Base-by-base conservation (phyloP, 1,140 invertebrate genomes). In the Pogonus chalceus region DNA sequence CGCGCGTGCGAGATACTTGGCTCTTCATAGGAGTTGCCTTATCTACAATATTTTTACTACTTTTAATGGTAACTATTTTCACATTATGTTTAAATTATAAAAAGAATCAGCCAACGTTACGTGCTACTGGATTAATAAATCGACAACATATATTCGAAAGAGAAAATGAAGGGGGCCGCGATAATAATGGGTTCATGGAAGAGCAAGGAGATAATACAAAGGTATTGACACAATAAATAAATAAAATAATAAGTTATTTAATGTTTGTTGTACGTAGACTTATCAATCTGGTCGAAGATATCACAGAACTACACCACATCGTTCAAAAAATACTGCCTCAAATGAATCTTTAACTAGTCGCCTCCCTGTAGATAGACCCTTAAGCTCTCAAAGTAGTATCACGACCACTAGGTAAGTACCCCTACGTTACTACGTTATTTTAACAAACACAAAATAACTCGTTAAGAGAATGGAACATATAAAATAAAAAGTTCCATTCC, bases 31-130 rank as follows among this genome's bases (percentile, higher is more conserved):
- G 79, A 2, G 77, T 77, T 2, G 79, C 77, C 1, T 70, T 79
- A 18, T 72, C 79, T 3, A 79, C 79, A 0, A 58, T 87, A 0
- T 62, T 85, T 10, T 61, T 88, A 0, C 58, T 89, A 46, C 63
- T 83, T 1, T 63, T 87, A 1, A 60, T 87, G 1, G 58, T 86
- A 1, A 70, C 74, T 0, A 71, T 85, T 16, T 60, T 88, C n/a
- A 68, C 76, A 0, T 75, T 84, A 43, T 65, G 78, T 16, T 59
- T 81, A 9, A 77, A 79, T 1, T 83, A 81, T 59, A 69, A 76
- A 35, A 83, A 79, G 64, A 18, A 14, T 12, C 2, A 12, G 1
- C 31, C 23, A 7, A 18, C 55, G 9, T 39, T 50, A 39, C 56
- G 43, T 18, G 39, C 20, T 20, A 21, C 43, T 20, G 60, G 56